A percentile compares a stretch with the other conserved stretches of the same genome.
phyloP scores from a whole-genome alignment of 2,888 invertebrate genomes.

The Heteromurus nitidus region DNA sequence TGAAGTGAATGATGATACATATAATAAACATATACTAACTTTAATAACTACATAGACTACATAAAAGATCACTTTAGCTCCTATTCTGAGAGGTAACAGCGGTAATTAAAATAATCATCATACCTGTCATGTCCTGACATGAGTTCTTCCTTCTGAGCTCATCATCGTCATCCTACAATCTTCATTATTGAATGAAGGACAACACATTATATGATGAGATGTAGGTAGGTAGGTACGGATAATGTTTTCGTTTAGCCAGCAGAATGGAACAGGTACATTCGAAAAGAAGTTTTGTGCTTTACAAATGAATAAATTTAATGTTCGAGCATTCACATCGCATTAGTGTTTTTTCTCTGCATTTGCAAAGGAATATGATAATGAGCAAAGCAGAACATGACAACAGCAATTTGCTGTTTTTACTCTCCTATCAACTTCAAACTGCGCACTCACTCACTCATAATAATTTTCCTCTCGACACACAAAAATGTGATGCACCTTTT shows the following conservation, averaged over 20 bases:
- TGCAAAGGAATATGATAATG: slow-evolving; percentile 29
- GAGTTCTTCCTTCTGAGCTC: slow-evolving; percentile 32
- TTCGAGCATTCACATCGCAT: background rate
- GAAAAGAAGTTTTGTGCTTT: background rate
- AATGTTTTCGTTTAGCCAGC: background rate
- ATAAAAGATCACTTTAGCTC: slow-evolving; percentile 9
- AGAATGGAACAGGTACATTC: background rate
- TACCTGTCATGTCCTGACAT: slow-evolving; percentile 58
- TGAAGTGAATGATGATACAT: too few relatives aligned
- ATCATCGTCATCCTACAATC: slow-evolving; percentile 24
- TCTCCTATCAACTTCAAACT: background rate
- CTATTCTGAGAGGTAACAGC: slow-evolving; percentile 22
- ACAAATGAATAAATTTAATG: slow-evolving; percentile 28
- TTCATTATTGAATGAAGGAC: slow-evolving; percentile 12
- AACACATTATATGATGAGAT: background rate
- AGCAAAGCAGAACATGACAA: slow-evolving; percentile 31
- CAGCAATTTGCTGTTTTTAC: slow-evolving; percentile 45
- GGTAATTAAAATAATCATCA: slow-evolving; percentile 65
- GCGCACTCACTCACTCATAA: too few relatives aligned
- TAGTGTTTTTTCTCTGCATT: slow-evolving; percentile 15
- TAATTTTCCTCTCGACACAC: slow-evolving; percentile 34
- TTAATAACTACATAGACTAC: too few relatives aligned
- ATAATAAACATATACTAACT: too few relatives aligned
- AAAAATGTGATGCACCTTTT: slow-evolving; percentile 4
- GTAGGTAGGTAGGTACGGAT: background rate